These are phyloP conservation scores for Eledone cirrhosa DNA, from an alignment of 2,888 invertebrate species.

Conservation along the genomic window DNA sequence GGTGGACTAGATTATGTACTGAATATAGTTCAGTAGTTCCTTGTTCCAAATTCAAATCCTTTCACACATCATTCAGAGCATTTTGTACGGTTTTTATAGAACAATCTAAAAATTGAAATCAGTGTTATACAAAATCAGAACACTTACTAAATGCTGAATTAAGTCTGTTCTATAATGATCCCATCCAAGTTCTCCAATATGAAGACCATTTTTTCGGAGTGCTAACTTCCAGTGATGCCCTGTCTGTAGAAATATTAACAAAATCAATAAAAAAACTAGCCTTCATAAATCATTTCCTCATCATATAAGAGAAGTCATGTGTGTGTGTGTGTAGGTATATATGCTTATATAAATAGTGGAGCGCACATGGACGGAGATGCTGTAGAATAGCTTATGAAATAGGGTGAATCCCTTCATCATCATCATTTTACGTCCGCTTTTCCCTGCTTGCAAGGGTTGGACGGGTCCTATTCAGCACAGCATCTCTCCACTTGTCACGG, in stretches of 20 bases:
- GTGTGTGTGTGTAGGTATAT: background rate
- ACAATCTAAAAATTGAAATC: background rate
- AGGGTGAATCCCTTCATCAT: too few species aligned
- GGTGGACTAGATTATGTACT: too few species aligned
- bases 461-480: too few species aligned
- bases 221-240: conserved; percentile 61
- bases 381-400: too few species aligned
- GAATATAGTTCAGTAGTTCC: too few species aligned
- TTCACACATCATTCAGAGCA: background rate
- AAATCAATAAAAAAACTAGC: background rate
- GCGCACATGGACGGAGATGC: too few species aligned
- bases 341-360: too few species aligned
- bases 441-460: too few species aligned
- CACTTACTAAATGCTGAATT: conserved; percentile 49
- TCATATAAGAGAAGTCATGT: background rate
- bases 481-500: too few species aligned
- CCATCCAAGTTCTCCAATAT: conserved; percentile 60
- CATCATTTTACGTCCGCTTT: too few species aligned
- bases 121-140: too few species aligned
- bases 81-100: background rate
- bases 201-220: conserved; percentile 50
- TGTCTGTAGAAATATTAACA: background rate
- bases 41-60: too few species aligned
- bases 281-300: background rate
- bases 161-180: conserved; percentile 52